Percentiles rank a stretch among this genome's conserved stretches.
These are phyloP conservation scores for Drosophila littoralis DNA, from an alignment of 1,140 invertebrate species.

Conservation along the genomic window DNA sequence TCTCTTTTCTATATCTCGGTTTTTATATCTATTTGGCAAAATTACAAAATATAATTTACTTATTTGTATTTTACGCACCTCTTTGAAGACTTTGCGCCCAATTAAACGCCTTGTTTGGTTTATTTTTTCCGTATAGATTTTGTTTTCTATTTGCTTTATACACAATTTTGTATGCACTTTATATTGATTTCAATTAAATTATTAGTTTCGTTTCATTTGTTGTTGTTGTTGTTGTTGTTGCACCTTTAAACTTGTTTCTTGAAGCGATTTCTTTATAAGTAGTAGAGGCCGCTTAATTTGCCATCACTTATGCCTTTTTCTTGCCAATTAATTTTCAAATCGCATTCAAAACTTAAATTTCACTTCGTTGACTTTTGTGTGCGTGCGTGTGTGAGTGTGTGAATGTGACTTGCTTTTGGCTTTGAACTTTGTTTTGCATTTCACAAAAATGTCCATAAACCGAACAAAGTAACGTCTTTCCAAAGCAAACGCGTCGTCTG, in stretches of 20 bases:
- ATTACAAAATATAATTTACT: constrained; percentile 11
- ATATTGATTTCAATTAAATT: constrained; percentile 49
- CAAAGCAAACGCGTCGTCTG: constrained; percentile 36
- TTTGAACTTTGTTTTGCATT: constrained; percentile 44
- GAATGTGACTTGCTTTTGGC: constrained; percentile 12
- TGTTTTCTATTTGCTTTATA: constrained; percentile 3
- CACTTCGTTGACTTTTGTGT: constrained; percentile 45
- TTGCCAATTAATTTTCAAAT: constrained; percentile 56
- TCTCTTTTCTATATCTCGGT: constrained; percentile 2
- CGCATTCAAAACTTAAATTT: constrained; percentile 51
- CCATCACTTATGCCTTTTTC: constrained; percentile 49
- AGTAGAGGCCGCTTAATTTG: constrained; percentile 36
- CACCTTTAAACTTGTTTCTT: constrained; percentile 34
- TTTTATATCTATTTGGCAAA: not conserved
- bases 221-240: constrained; percentile 14
- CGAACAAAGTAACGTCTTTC: constrained; percentile 48
- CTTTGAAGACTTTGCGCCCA: constrained; percentile 18
- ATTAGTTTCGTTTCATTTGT: constrained; percentile 36
- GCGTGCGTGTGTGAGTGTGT: constrained; percentile 3
- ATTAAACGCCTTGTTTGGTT: constrained; percentile 24
- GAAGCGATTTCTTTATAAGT: constrained; percentile 46
- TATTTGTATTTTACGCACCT: constrained; percentile 46
- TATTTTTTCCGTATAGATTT: constrained; percentile 11
- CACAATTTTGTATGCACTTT: constrained; percentile 47
- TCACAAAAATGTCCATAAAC: constrained; percentile 54